phyloP scores from a whole-genome alignment of 2,888 invertebrate species.

The Luperina testacea region DNA sequence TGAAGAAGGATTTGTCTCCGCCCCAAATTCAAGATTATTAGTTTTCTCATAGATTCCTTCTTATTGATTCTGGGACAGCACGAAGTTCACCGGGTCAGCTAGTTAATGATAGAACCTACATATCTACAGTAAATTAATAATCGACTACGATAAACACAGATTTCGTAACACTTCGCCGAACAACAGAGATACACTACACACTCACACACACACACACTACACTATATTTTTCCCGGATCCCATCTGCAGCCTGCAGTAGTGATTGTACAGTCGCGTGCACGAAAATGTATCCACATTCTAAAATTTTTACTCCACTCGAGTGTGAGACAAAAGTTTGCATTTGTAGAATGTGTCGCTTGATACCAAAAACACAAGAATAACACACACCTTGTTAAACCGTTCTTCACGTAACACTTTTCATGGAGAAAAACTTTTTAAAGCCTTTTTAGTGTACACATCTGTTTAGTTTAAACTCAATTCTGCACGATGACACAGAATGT shows the following conservation, averaged over 20 bases:
- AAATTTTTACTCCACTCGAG: neutral
- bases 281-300: neutral
- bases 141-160: constrained; percentile 11
- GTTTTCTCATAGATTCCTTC: neutral
- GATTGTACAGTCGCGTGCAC: constrained; percentile 37
- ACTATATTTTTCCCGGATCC: constrained; percentile 44
- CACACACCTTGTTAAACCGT: neutral
- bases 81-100: neutral
- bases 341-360: neutral
- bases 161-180: constrained; percentile 33
- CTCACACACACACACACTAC: neutral
- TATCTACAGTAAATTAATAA: constrained; percentile 23
- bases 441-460: neutral
- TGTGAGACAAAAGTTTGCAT: neutral
- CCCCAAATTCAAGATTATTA: neutral
- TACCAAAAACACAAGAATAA: neutral
- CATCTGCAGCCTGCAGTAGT: constrained; percentile 10
- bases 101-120: neutral
- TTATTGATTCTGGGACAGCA: neutral
- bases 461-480: neutral
- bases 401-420: neutral
- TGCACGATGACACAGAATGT: no score
- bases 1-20: neutral
- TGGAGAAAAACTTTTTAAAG: neutral
- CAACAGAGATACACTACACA: constrained; percentile 39